Conservation (phyloP, 2,113 vertebrate species). For the Uropsilus gracilis region DNA sequence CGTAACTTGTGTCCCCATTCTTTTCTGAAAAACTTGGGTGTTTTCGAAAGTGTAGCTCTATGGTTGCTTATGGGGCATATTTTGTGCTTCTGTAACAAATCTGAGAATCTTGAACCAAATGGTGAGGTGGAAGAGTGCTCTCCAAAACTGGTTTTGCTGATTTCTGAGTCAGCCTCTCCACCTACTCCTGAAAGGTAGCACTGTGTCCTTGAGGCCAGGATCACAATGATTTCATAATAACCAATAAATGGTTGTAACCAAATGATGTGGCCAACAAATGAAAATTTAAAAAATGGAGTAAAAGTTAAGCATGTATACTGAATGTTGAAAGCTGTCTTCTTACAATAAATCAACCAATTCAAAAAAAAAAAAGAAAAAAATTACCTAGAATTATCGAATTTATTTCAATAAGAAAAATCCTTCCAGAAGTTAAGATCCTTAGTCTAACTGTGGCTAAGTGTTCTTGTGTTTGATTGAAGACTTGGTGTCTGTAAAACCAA, state of each 20-base stretch:
- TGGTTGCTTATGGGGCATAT: constrained; percentile 17
- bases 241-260: neutral
- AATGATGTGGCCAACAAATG: neutral
- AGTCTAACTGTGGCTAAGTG: neutral
- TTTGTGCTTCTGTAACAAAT: neutral
- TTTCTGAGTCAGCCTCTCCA: neutral
- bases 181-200: neutral
- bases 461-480: neutral
- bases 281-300: neutral
- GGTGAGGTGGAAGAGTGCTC: neutral
- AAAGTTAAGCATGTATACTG: neutral
- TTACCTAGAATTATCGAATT: neutral
- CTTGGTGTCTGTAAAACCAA: neutral
- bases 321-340: neutral
- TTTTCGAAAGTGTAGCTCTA: neutral
- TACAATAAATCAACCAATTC: neutral
- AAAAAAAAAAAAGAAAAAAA: neutral
- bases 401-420: neutral
- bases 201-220: neutral
- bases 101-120: constrained; percentile 18
- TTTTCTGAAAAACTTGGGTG: neutral
- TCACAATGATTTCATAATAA: constrained; percentile 24
- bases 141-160: neutral
- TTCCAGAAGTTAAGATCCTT: neutral
- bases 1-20: neutral